These are phyloP conservation scores for Nannobrachium achirus DNA, from an alignment of 2,113 vertebrate species.

Conservation along the genomic window DNA sequence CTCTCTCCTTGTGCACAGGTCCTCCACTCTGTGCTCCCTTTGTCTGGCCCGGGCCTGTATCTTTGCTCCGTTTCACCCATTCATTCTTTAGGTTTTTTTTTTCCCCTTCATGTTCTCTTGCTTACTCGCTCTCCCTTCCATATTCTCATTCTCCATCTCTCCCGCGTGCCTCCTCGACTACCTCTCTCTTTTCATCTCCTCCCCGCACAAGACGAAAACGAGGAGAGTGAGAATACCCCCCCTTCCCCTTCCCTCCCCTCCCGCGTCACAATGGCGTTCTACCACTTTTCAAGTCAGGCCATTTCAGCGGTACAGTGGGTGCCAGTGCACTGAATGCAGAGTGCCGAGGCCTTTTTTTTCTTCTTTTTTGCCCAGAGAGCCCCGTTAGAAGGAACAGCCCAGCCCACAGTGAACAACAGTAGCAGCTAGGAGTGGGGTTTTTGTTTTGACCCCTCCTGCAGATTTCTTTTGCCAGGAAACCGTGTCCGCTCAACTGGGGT, in stretches of 20 bases:
- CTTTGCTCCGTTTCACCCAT: conserved; percentile 26
- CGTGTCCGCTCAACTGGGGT: conserved; percentile 18
- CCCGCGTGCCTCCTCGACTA: conserved; percentile 35
- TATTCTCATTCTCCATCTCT: conserved; percentile 27
- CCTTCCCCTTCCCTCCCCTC: too few relatives aligned
- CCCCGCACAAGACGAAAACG: conserved; percentile 42
- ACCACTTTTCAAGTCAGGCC: conserved; percentile 42
- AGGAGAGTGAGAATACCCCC: conserved; percentile 29
- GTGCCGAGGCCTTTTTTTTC: conserved; percentile 20
- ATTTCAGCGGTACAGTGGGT: conserved; percentile 35
- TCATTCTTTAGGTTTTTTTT: conserved; percentile 1
- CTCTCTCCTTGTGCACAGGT: conserved; percentile 16
- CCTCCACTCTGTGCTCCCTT: conserved; percentile 31
- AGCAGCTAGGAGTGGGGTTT: conserved; percentile 47
- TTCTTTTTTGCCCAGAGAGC: conserved; percentile 36
- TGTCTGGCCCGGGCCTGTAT: conserved; percentile 53
- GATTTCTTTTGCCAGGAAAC: conserved; percentile 35
- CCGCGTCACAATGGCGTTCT: conserved; percentile 23
- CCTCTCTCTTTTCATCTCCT: conserved; percentile 37
- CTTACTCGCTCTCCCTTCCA: conserved; percentile 8
- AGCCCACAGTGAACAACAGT: conserved; percentile 38
- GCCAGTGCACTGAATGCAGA: conserved; percentile 52
- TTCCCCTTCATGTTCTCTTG: conserved; percentile 6
- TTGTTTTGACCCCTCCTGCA: conserved; percentile 47
- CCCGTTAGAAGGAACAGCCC: conserved; percentile 35